Percentiles rank a stretch among this genome's conserved stretches.
These are phyloP conservation scores for Spheniscus humboldti DNA, from an alignment of 2,797 vertebrate species.

Conservation along the genomic window DNA sequence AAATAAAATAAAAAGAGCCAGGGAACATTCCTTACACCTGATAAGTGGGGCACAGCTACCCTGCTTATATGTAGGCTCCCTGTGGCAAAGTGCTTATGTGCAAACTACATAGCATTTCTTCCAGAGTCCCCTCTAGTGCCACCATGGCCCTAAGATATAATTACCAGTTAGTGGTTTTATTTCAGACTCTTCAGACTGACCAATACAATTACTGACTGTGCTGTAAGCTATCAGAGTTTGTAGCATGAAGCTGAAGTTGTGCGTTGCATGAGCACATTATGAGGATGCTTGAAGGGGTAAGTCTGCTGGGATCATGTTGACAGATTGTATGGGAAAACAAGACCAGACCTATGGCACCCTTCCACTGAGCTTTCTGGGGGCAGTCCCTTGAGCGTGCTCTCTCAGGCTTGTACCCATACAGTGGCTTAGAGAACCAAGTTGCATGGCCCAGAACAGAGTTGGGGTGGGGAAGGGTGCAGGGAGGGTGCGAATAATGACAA, in stretches of 20 bases:
- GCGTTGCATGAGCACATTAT: not conserved
- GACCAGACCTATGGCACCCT: not conserved
- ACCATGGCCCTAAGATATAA: not conserved
- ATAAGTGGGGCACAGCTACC: not conserved
- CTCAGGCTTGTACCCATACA: not conserved
- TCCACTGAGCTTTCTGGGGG: not conserved
- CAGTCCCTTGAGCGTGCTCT: not conserved
- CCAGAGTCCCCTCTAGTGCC: not conserved
- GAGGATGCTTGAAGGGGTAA: not conserved
- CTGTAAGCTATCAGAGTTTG: not conserved
- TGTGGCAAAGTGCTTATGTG: not conserved
- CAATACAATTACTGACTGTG: not conserved
- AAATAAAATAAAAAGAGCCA: not conserved
- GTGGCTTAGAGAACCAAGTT: not conserved
- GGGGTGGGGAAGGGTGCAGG: fast-evolving
- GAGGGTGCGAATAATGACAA: not conserved
- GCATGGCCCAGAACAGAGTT: not conserved
- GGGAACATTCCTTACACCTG: not conserved
- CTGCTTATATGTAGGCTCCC: not conserved
- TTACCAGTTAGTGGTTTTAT: not conserved
- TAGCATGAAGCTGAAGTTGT: not conserved
- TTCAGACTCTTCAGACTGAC: not conserved
- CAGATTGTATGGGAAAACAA: not conserved
- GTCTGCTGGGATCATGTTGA: not conserved
- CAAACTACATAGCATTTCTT: not conserved